phyloP scores from a whole-genome alignment of 2,797 vertebrate genomes.

The Brachyrhaphis roseni region DNA sequence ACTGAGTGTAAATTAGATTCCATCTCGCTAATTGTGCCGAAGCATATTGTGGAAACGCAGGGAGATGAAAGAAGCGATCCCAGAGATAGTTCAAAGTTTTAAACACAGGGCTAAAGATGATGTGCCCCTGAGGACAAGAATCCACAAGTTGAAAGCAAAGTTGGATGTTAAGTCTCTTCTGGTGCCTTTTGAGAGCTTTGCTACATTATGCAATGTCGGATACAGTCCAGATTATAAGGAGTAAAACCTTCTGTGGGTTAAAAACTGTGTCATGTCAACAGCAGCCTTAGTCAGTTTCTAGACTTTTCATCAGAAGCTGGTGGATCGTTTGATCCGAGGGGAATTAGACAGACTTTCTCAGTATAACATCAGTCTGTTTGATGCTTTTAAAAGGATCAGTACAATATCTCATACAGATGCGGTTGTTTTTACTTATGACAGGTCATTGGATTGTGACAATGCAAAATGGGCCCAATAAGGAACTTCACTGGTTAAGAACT shows the following conservation, averaged over 20 bases:
- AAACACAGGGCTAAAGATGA: conserved; percentile 52
- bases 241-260: background rate
- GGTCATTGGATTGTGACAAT: background rate
- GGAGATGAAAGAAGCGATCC: conserved; percentile 71
- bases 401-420: conserved; percentile 8
- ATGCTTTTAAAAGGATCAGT: conserved; percentile 54
- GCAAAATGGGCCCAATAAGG: background rate
- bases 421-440: conserved; percentile 1
- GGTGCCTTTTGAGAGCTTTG: conserved; percentile 12
- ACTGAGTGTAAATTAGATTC: conserved; percentile 78
- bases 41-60: conserved; percentile 53
- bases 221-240: background rate
- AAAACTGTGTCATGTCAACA: conserved; percentile 41
- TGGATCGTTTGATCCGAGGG: conserved; percentile 52
- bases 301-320: conserved; percentile 65
- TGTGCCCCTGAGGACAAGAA: conserved; percentile 15
- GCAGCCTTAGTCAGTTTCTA: conserved; percentile 50
- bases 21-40: conserved; percentile 76
- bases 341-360: conserved; percentile 58
- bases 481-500: background rate
- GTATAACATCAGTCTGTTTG: conserved; percentile 61
- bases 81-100: conserved; percentile 58
- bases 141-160: conserved; percentile 52
- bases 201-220: conserved; percentile 22
- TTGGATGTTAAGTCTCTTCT: conserved; percentile 15